Percentiles rank a stretch among this genome's conserved stretches.
These are phyloP conservation scores for Drosophila subquinaria DNA, from an alignment of 2,888 invertebrate species.

Conservation along the genomic window DNA sequence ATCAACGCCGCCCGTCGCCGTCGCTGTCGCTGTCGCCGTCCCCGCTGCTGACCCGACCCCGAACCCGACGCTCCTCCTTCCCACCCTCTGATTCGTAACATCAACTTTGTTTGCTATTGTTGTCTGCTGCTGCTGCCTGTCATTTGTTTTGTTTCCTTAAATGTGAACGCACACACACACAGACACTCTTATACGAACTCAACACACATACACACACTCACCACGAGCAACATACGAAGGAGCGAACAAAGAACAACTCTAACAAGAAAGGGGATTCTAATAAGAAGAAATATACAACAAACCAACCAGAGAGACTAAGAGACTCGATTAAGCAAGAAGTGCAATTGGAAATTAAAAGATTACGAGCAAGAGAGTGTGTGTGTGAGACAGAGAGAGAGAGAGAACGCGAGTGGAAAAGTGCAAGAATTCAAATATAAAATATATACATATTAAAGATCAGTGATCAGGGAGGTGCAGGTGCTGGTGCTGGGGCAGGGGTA, in stretches of 20 bases:
- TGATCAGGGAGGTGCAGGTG: background rate
- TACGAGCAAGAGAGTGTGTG: background rate
- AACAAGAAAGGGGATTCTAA: slow-evolving; percentile 22
- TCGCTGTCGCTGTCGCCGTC: slow-evolving; percentile 36
- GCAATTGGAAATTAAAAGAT: background rate
- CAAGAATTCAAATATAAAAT: background rate
- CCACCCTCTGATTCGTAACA: slow-evolving; percentile 47
- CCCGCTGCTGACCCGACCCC: slow-evolving; percentile 23
- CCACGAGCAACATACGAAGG: slow-evolving; percentile 32
- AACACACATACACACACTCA: slow-evolving; percentile 2
- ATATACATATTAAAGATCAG: slow-evolving; percentile 5
- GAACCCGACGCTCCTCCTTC: slow-evolving; percentile 9
- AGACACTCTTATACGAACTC: background rate
- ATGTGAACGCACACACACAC: slow-evolving; percentile 51
- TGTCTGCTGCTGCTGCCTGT: slow-evolving; percentile 72
- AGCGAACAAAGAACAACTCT: slow-evolving; percentile 57
- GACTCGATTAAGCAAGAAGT: slow-evolving; percentile 14
- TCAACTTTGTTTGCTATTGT: slow-evolving; percentile 76
- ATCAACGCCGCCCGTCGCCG: slow-evolving; percentile 61
- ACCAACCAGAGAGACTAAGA: slow-evolving; percentile 2
- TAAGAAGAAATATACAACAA: slow-evolving; percentile 18
- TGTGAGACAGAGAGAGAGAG: background rate
- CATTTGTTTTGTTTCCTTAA: slow-evolving; percentile 68
- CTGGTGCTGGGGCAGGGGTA: background rate
- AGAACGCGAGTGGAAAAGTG: slow-evolving; percentile 1